Evolutionary conservation across 1,140 invertebrate genomes (phyloP), one percentile per base, ranked within the genome.

Genomic region (Cydia amplana): DNA sequence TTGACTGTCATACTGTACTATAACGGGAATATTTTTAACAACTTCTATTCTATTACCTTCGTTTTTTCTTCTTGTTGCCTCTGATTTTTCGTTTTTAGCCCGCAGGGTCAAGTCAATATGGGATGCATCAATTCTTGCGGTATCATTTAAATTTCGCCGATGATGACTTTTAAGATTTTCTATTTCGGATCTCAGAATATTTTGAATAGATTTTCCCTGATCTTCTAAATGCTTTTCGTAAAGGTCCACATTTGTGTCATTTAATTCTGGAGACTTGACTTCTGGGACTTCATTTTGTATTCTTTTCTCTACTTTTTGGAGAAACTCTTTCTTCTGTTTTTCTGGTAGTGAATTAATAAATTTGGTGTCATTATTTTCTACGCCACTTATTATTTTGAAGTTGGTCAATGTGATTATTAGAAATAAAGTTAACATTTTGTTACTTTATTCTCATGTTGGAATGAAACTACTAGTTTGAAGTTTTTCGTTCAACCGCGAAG

Each of bases 301-400:
- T 55, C 86, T 82, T 79, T 83, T 86, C 10, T 84, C 88, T 70
- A 89, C 82, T 46, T 78, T 85, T 72, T 88, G 79, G 46, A 90
- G 72, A 65, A 91, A 89, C 5, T 83, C 80, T n/a, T 84, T 72
- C 81, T 92, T 90, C 40, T 88, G 87, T 18, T 83, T 76, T 70
- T 86, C 88, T 6, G 86, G 89, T 46, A 92, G 78, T 20, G 84
- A 76, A 79, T 90, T 85, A n/a, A 91, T 87, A 77, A 86, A 91
- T 77, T 86, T 88, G 7, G 78, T 75, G 46, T 88, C 83, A 55
- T 84, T 79, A 76, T 81, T 85, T 16, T 84, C 79, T 7, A 75
- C 80, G 16, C 77, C 65, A 16, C 46, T 25, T 20, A 72, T 36
- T 25, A 43, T 74, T 16, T 49, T 63, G 12, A 78, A 75, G 64